Percentiles rank a stretch among this genome's conserved stretches.
Conservation (phyloP, 2,797 vertebrate genomes). For the Cuniculus paca region DNA sequence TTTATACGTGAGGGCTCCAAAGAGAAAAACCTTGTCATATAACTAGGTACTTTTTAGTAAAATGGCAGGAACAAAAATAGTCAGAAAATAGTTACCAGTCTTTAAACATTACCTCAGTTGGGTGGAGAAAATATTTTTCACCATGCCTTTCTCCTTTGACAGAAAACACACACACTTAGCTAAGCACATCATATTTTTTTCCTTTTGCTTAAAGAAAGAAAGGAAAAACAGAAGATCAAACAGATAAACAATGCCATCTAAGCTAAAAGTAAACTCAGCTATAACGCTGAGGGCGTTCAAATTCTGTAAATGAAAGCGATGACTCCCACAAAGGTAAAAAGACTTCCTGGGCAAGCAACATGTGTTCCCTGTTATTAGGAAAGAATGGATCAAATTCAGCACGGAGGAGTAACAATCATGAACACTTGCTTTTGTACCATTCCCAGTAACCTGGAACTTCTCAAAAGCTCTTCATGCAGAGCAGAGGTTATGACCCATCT, state of each 20-base stretch:
- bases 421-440: slow-evolving; percentile 71
- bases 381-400: slow-evolving; percentile 54
- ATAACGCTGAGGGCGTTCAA: background rate
- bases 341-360: slow-evolving; percentile 50
- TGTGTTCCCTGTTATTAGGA: slow-evolving; percentile 62
- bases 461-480: slow-evolving; percentile 70
- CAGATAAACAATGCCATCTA: slow-evolving; percentile 46
- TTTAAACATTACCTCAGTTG: slow-evolving; percentile 47
- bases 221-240: slow-evolving; percentile 30
- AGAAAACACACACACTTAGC: slow-evolving; percentile 36
- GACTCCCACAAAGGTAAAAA: slow-evolving; percentile 73
- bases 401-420: slow-evolving; percentile 59
- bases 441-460: slow-evolving; percentile 49
- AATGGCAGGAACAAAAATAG: slow-evolving; percentile 59
- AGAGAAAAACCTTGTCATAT: slow-evolving; percentile 69
- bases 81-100: slow-evolving; percentile 51
- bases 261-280: slow-evolving; percentile 54
- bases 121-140: background rate
- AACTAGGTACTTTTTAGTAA: slow-evolving; percentile 57
- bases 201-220: slow-evolving; percentile 52
- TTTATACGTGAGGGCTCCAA: slow-evolving; percentile 65
- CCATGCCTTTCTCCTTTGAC: slow-evolving; percentile 9
- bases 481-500: slow-evolving; percentile 62
- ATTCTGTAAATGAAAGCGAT: slow-evolving; percentile 74
- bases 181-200: slow-evolving; percentile 61